Evolutionary conservation across 2,113 vertebrate genomes (phyloP), one percentile per base, ranked within the genome.

Genomic region (Coptodon rendalli): DNA sequence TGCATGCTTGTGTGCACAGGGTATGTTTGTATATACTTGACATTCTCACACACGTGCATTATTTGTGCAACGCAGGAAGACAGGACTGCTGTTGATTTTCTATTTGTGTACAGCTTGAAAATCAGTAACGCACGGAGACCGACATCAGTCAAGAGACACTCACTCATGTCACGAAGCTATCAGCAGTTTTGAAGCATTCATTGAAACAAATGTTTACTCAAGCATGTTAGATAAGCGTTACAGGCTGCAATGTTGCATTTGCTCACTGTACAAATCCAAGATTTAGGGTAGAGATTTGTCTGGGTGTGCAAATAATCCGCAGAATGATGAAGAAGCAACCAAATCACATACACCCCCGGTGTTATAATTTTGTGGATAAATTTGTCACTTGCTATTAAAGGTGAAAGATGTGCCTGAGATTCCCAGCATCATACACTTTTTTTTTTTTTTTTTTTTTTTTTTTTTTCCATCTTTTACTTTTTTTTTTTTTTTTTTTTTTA

Each of bases 221-320:
- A 40, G 80, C 53, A 52, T 14, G 38, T 92, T 87, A 43, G 91
- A 86, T 66, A 6, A 84, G 79, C 61, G 27, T 84, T 59, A 56
- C 43, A 54, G 43, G 81, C 40, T 78, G 17, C 27, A 56, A 73
- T 81, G 78, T 88, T 31, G 38, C 63, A 68, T 89, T 82, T 85
- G 76, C 82, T 89, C 63, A 40, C 59, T 84, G 87, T 89, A 83
- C 80, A 93, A 88, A 93, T 86, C 78, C 71, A 31, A 88, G 61
- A 90, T 87, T 81, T 71, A 80, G 79, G 84, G 31, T 79, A 38
- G 29, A 76, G 80, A 91, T 89, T 85, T 89, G 68, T 68, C 80
- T 24, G 36, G 3, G 43, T 85, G 81, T 78, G 48, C 14, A 88
- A 92, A 91, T 91, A 91, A 84, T 86, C 81, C 14, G 5, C 38